Conservation (phyloP, 2,888 invertebrate genomes). For the Blera fallax region DNA sequence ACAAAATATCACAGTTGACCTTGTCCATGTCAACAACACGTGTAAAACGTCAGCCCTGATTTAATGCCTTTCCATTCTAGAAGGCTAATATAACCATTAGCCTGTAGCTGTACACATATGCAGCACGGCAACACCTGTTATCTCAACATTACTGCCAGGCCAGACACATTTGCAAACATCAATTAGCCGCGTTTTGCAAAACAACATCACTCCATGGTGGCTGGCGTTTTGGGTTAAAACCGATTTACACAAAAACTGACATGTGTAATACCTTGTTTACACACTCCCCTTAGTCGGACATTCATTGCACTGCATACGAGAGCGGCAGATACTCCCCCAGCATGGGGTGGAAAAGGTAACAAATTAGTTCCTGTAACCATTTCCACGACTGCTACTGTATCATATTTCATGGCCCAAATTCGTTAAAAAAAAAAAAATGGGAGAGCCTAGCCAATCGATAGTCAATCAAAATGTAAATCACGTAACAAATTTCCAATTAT, state of each 20-base stretch:
- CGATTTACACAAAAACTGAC: constrained; percentile 24
- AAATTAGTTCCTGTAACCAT: not conserved
- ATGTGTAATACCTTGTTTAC: constrained; percentile 1
- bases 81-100: constrained; percentile 11
- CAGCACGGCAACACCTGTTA: not conserved
- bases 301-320: not conserved
- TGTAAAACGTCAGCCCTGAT: not conserved
- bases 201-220: not conserved
- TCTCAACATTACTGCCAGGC: not conserved
- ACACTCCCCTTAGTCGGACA: constrained; percentile 12
- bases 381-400: too few species aligned
- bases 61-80: not conserved
- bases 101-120: too few species aligned
- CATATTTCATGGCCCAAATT: not conserved
- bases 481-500: constrained; percentile 34
- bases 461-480: constrained; percentile 47
- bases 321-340: not conserved
- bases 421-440: not conserved
- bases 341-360: not conserved
- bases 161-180: not conserved
- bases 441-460: constrained; percentile 22
- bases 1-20: constrained; percentile 35
- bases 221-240: constrained; percentile 36
- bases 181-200: constrained; percentile 14
- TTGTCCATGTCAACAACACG: not conserved